Conservation (phyloP, 1,140 invertebrate species). For the Marisa cornuarietis region DNA sequence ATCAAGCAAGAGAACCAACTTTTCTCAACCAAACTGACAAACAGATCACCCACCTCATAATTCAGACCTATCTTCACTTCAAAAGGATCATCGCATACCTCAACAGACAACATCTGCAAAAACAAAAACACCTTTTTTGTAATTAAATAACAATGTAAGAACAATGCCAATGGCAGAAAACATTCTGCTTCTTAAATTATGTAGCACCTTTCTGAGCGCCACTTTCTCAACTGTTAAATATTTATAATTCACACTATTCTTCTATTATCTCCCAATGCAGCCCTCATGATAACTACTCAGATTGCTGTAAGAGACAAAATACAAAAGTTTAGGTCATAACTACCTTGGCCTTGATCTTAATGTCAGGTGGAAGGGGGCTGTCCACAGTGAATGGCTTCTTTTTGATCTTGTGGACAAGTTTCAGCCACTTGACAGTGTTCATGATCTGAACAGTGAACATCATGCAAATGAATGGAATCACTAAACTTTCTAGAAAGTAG, state of each 20-base stretch:
- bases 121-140: not conserved
- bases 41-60: slow-evolving; percentile 74
- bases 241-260: too few relatives aligned
- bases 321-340: slow-evolving; percentile 30
- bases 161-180: too few relatives aligned
- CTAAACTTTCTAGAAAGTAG: too few relatives aligned
- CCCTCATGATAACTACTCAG: not conserved
- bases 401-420: slow-evolving; percentile 79
- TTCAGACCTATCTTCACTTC: slow-evolving; percentile 96
- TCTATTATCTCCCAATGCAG: too few relatives aligned
- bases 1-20: too few relatives aligned
- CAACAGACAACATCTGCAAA: slow-evolving; percentile 77
- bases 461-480: too few relatives aligned
- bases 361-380: slow-evolving; percentile 82
- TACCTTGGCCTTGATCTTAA: slow-evolving; percentile 82
- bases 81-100: slow-evolving; percentile 97
- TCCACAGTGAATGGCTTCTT: slow-evolving; percentile 75
- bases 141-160: too few relatives aligned
- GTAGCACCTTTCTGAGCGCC: too few relatives aligned
- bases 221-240: too few relatives aligned
- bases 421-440: slow-evolving; percentile 92
- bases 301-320: not conserved
- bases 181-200: too few relatives aligned
- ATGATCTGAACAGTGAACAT: slow-evolving; percentile 66
- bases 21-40: too few relatives aligned